Evolutionary conservation across 2,113 vertebrate species (phyloP), one percentile per base, ranked within the genome.

Genomic region (Monarcha castaneiventris): DNA sequence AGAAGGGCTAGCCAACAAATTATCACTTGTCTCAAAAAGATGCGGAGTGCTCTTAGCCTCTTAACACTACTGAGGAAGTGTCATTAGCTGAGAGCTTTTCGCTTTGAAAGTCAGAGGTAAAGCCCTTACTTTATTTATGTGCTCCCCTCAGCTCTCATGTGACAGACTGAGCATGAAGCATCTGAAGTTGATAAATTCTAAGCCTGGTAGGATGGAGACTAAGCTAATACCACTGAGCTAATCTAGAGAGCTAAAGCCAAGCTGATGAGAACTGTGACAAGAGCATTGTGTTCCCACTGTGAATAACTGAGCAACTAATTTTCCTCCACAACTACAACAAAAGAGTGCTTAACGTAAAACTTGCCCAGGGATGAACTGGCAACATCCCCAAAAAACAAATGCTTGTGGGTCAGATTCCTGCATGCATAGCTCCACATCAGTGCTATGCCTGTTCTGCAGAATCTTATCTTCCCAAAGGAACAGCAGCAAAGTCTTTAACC

Each of bases 61-160:
- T 85, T 56, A 58, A 81, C 69, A 48, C 27, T 66, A 39, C 67
- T 27, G 43, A 37, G 90, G 59, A 90, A 81, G 74, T 49, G 41
- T 30, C 52, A 63, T 95, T 90, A 67, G 48, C 68, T 88, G 85
- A 76, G 81, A 81, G 46, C 68, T 37, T 89, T 94, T 73, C 41
- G 33, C 74, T 97, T 94, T 89, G 72, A 92, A 95, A 89, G 61
- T 79, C 88, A 84, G 44, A 93, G 86, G 81, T 79, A 94, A 95
- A 94, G 71, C 29, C 27, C 35, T 84, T 48, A 61, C 84, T 92
- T 83, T 72, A 87, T 52, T 94, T 84, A 62, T 71, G 27, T 90
- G 26, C 55, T 89, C 64, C 35, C n/a, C 22, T 92, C 71, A 91
- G 75, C 44, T 77, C 51, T 64, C 77, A 58, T 0, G 0, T 80